These are phyloP conservation scores for Lycodopsis pacificus DNA, from an alignment of 2,797 vertebrate genomes.

Conservation along the genomic window DNA sequence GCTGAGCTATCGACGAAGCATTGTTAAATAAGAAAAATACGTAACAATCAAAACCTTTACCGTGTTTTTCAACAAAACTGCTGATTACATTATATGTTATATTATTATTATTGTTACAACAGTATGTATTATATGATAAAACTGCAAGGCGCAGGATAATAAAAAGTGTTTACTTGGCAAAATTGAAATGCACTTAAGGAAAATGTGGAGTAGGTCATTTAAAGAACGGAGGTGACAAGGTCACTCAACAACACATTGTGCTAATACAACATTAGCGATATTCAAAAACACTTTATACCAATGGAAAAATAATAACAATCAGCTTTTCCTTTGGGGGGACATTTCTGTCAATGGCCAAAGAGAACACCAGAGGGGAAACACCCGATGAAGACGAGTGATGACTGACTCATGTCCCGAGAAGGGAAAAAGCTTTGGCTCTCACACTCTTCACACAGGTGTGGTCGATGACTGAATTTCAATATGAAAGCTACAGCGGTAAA, in stretches of 20 bases:
- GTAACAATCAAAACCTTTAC: neutral
- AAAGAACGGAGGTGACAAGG: neutral
- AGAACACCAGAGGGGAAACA: slow-evolving; percentile 29
- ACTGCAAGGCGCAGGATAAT: neutral
- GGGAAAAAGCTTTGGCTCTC: slow-evolving; percentile 7
- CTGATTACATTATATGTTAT: neutral
- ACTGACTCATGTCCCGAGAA: slow-evolving; percentile 38
- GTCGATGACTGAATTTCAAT: slow-evolving; percentile 37
- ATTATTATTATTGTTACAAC: neutral
- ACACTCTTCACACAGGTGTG: slow-evolving; percentile 33
- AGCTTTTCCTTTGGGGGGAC: slow-evolving; percentile 32
- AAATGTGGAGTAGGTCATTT: neutral
- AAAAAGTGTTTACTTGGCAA: neutral
- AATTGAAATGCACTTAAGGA: neutral
- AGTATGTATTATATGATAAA: neutral
- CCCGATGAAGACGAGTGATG: slow-evolving; percentile 33
- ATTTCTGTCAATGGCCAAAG: slow-evolving; percentile 7
- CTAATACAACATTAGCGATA: neutral
- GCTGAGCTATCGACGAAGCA: neutral
- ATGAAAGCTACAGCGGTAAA: slow-evolving; percentile 9
- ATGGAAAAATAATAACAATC: neutral
- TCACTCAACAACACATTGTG: neutral
- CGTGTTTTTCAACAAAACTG: neutral
- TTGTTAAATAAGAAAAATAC: neutral
- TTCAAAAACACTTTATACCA: neutral